Base-by-base conservation (phyloP, 2,888 invertebrate species). In the Tuta absoluta region DNA sequence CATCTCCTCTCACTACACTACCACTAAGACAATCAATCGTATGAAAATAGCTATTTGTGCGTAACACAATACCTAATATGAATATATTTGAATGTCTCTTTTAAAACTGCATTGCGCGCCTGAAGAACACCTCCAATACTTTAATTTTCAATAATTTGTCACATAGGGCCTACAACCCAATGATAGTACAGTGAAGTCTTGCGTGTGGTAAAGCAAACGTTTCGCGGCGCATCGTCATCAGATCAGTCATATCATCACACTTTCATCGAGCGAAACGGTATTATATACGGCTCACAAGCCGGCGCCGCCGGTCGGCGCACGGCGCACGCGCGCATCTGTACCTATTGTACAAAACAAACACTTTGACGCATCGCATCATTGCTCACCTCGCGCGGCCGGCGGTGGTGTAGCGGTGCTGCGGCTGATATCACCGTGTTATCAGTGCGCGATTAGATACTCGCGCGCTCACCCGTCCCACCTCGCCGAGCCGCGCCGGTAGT, bases 401-500 rank as follows among this genome's bases (percentile, higher is more conserved):
- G n/a, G n/a, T n/a, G n/a, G n/a, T 33, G 33, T 1, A 5, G 3
- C 28, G 10, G 33, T 10, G 33, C 10, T 33, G 14, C n/a, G 24
- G 49, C 49, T 57, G 65, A 60, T 57, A 56, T 62, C 62, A 62
- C 66, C 63, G 24, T 63, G 75, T 74, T 81, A 82, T 81, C 82
- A 79, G 84, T 83, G 70, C 72, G 79, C 80, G 88, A 89, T 88
- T 84, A 87, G 86, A 89, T 85, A 84, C 76, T 41, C 45, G 24
- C 80, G 82, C 74, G 76, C 76, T 84, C 87, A 78, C 81, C 78
- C 77, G 73, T 68, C 69, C 14, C 62, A 67, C 53, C 66, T 38
- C 65, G 58, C 37, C 66, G 63, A 59, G 60, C 66, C 95, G 53
- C 94, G 94, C 74, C 95, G 65, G 65, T 65, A 24, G 59, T 58